Evolutionary conservation across 2,888 invertebrate species (phyloP).

Genomic region (Stegophylla sp.): DNA sequence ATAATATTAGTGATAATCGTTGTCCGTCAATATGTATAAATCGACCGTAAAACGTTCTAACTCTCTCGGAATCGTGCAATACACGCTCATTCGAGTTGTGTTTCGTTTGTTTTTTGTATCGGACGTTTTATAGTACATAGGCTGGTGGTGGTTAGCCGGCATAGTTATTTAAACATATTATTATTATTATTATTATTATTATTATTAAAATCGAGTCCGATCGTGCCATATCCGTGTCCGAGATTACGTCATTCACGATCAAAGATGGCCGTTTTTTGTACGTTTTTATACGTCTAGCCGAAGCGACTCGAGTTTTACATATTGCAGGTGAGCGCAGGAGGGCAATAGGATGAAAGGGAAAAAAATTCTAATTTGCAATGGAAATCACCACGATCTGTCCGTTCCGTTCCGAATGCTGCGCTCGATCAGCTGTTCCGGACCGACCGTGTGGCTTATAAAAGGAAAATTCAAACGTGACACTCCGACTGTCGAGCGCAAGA

Average conservation of each 20-base stretch:
- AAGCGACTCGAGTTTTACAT: constrained; percentile 35
- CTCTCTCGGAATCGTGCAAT: not conserved
- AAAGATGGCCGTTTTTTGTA: constrained; percentile 48
- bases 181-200: no score
- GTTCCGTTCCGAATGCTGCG: constrained; percentile 14
- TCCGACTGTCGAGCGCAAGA: constrained; percentile 55
- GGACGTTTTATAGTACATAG: no score
- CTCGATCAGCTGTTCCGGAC: constrained; percentile 37
- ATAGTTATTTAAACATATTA: not conserved
- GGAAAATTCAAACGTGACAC: constrained; percentile 31
- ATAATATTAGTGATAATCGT: no score
- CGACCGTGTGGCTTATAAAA: constrained; percentile 49
- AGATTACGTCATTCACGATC: constrained; percentile 50
- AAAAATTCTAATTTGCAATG: constrained; percentile 56
- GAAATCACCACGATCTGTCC: constrained; percentile 41
- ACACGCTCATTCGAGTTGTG: not conserved
- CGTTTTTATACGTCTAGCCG: constrained; percentile 53
- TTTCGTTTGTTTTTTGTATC: not conserved
- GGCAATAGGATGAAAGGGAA: constrained; percentile 56
- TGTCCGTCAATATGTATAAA: not conserved
- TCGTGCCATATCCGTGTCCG: constrained; percentile 28
- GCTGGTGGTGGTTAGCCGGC: no score
- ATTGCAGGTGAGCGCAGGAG: constrained; percentile 34
- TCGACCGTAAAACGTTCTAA: constrained; percentile 1
- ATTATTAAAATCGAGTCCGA: constrained; percentile 18